A percentile compares a stretch with the other conserved stretches of the same genome.
These are phyloP conservation scores for Phyllostomus discolor DNA, from an alignment of 2,113 vertebrate genomes.

Conservation along the genomic window DNA sequence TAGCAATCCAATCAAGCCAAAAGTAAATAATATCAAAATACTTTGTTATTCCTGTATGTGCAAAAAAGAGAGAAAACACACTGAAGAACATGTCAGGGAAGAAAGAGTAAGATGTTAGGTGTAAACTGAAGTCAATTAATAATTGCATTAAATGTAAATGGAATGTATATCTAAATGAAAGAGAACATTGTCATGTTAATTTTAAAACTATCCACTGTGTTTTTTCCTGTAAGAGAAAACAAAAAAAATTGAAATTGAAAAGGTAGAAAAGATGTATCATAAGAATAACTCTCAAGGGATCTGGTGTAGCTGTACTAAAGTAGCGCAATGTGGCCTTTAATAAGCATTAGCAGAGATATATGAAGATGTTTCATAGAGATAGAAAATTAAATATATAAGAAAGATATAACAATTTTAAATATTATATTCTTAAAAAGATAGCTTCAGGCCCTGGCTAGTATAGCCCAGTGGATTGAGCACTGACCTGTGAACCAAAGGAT, in stretches of 20 bases:
- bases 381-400: background rate
- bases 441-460: too few species aligned
- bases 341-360: background rate
- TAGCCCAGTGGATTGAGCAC: too few species aligned
- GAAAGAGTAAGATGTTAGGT: background rate
- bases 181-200: background rate
- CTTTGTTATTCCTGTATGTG: background rate
- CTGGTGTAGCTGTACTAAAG: background rate
- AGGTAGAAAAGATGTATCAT: background rate
- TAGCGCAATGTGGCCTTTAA: background rate
- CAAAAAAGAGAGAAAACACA: background rate
- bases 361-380: background rate
- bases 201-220: background rate
- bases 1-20: background rate
- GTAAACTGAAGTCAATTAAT: background rate
- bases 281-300: background rate
- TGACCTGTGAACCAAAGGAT: too few species aligned
- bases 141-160: background rate
- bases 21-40: background rate
- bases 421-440: background rate
- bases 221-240: background rate
- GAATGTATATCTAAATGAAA: background rate
- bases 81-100: background rate
- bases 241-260: background rate
- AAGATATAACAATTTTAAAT: background rate